Evolutionary conservation across 2,888 invertebrate species (phyloP), one percentile per base, ranked within the genome.

Genomic region (Lithodes maja): DNA sequence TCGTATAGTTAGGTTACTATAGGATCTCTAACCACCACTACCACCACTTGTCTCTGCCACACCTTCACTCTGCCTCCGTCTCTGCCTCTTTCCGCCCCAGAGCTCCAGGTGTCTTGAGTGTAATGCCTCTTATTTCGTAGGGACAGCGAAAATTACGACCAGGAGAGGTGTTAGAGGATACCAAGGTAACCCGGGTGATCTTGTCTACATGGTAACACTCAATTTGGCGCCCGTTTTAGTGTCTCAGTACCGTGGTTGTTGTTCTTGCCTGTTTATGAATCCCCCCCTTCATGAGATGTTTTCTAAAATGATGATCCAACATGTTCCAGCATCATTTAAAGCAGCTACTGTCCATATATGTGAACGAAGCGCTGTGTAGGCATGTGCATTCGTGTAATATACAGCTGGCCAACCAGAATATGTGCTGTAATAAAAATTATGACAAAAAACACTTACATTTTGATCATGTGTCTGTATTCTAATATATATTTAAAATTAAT

Each of bases 91-190:
- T 61, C 61, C 5, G 12, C 5, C 5, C 5, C 12, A 5, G 12
- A 12, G 50, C 55, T 12, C n/a, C 7, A 7, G 61, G 50, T 68
- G 15, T 84, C 74, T 85, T 85, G 79, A 79, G 50, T 69, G 17
- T 71, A 3, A 74, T 80, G 78, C 86, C 80, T 86, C 71, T 82
- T 89, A 69, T 85, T 86, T 83, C 89, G 69, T 91, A 91, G 91
- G 90, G 88, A 77, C 88, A 90, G 82, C 91, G 91, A 82, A 91
- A 91, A 91, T 91, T 91, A 85, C 90, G 91, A 80, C 91, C 91
- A 17, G 91, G 91, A 84, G 91, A 91, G 84, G 89, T 91, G 83
- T 88, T 91, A 84, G 91, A 91, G 82, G 79, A 90, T 69, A 75
- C n/a, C 71, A 91, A 91, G 91, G 91, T 91, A 91, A 91, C 85